Percentiles rank a stretch among this genome's conserved stretches.
These are phyloP conservation scores for Cairina moschata DNA, from an alignment of 2,113 vertebrate species.

Conservation along the genomic window DNA sequence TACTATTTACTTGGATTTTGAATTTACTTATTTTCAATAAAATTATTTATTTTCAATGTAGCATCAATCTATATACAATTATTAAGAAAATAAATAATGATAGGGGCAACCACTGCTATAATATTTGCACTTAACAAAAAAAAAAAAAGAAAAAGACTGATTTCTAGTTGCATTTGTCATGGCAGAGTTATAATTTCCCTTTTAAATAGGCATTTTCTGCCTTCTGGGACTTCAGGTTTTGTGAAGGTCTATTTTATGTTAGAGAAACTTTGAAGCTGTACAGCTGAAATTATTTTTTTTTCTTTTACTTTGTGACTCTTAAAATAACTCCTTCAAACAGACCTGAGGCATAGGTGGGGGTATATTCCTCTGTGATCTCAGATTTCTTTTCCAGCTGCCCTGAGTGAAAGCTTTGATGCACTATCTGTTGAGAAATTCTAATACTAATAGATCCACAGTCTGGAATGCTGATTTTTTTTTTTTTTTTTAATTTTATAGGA, in stretches of 20 bases:
- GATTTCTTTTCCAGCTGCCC: not conserved
- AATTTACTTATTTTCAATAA: not conserved
- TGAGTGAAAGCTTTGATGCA: not conserved
- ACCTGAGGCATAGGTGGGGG: not conserved
- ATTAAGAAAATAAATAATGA: not conserved
- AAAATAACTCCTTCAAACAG: not conserved
- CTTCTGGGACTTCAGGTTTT: not conserved
- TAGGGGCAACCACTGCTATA: accelerated
- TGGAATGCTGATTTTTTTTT: not conserved
- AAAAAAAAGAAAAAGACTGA: not conserved
- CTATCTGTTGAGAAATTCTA: not conserved
- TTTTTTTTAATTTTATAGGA: not conserved
- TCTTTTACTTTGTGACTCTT: not conserved
- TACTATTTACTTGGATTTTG: not conserved
- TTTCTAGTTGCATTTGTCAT: not conserved
- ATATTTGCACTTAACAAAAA: not conserved
- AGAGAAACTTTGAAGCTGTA: not conserved
- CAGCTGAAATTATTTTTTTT: not conserved
- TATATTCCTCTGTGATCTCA: not conserved
- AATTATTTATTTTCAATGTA: not conserved
- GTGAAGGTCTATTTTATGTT: not conserved
- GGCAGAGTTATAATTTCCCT: not conserved
- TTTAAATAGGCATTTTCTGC: not conserved
- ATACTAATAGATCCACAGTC: not conserved
- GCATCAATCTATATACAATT: too few relatives aligned